A percentile compares a stretch with the other conserved stretches of the same genome.
phyloP scores from a whole-genome alignment of 2,113 vertebrate genomes.

The Tragelaphus imberbis region DNA sequence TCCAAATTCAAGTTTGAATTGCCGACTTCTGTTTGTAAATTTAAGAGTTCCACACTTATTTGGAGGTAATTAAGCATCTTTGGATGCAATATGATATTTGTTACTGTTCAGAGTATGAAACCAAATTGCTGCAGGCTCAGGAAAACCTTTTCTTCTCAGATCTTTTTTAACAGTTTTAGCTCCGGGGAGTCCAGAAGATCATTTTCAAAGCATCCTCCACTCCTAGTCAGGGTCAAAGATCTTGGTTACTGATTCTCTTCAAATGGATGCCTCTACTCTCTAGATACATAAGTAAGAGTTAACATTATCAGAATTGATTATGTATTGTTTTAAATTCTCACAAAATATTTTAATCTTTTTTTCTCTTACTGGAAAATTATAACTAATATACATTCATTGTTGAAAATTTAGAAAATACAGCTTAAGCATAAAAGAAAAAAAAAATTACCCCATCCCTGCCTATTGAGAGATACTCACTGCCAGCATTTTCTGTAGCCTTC shows the following conservation, averaged over 20 bases:
- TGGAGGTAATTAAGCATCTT: not conserved
- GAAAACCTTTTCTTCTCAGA: not conserved
- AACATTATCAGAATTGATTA: not conserved
- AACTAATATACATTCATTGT: not conserved
- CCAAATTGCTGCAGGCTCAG: not conserved
- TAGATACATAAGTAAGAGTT: not conserved
- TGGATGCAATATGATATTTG: not conserved
- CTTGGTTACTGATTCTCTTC: not conserved
- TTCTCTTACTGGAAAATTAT: not conserved
- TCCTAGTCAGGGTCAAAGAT: not conserved
- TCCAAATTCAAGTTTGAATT: not conserved
- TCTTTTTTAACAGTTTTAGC: not conserved
- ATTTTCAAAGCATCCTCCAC: not conserved
- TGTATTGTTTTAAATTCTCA: not conserved
- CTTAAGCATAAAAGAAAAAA: conserved; percentile 2
- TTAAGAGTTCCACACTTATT: not conserved
- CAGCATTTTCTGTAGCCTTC: not conserved
- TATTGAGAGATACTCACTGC: not conserved
- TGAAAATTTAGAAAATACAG: conserved; percentile 34
- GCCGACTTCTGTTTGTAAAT: not conserved
- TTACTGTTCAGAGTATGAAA: not conserved
- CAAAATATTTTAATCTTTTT: conserved; percentile 11
- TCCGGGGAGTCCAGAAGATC: not conserved
- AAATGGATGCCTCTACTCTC: not conserved
- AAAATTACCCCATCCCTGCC: not conserved